Evolutionary conservation across 2,888 invertebrate species (phyloP), one percentile per base, ranked within the genome.

Genomic region (Nebria salina): DNA sequence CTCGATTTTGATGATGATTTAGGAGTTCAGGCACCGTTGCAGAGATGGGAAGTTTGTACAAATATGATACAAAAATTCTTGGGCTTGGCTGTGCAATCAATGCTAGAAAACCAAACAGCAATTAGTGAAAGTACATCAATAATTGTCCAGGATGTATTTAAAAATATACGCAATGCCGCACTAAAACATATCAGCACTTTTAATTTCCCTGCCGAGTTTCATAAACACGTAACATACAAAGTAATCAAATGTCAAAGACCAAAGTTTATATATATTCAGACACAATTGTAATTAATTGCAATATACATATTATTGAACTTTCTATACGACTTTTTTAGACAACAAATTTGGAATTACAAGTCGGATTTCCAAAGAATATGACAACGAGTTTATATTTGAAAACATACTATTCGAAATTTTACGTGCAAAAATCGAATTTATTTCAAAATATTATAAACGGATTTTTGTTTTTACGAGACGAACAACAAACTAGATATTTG

Each of bases 31-130:
- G 82, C 84, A 74, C 85, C 86, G 11, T 76, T 84, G 41, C 85
- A 88, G 82, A 86, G 91, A 73, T 92, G 91, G 91, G 91, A 91
- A 86, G 88, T 89, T 84, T 92, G 92, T 84, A 85, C 90, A 6
- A 86, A 87, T 82, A 87, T 90, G 42, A 86, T 90, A 0, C 87
- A 89, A 75, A 88, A 88, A 76, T 89, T 89, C 83, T 90, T 91
- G 87, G 89, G 90, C 4, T 87, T 90, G 76, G 91, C 90, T 2
- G 84, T 90, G 75, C 88, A 90, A 74, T 87, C 89, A 11, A 85
- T 90, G 64, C 86, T 90, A 41, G 89, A 90, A 83, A 85, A 87
- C 72, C 81, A 83, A 25, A 83, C 85, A 77, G 86, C 86, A 3
- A 85, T 88, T 81, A 85, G 81, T 74, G 85, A 85, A 42, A 82